These are phyloP conservation scores for Lithophane semibrunnea DNA, from an alignment of 2,888 invertebrate genomes.

Conservation along the genomic window DNA sequence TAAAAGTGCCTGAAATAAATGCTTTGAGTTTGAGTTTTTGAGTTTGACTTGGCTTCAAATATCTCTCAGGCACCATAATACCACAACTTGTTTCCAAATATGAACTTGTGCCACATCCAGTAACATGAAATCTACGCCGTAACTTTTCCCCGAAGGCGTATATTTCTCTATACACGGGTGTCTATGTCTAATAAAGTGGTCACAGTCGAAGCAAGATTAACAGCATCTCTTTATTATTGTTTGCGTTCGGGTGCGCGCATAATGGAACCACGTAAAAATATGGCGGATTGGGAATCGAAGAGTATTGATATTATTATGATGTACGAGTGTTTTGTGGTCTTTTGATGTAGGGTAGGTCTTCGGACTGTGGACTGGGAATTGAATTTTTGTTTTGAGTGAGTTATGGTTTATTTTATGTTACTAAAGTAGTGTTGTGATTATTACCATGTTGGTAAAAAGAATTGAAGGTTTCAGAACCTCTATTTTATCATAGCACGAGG, in stretches of 20 bases:
- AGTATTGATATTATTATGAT: slow-evolving; percentile 61
- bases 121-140: slow-evolving; percentile 45
- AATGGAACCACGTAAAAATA: slow-evolving; percentile 64
- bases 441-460: not conserved
- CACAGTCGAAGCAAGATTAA: slow-evolving; percentile 90
- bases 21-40: too few species aligned
- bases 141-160: slow-evolving; percentile 87
- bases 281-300: slow-evolving; percentile 55
- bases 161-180: slow-evolving; percentile 87
- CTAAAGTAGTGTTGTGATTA: not conserved
- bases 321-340: slow-evolving; percentile 42
- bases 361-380: slow-evolving; percentile 6
- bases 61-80: not conserved
- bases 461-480: not conserved
- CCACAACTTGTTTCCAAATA: not conserved
- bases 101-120: slow-evolving; percentile 69
- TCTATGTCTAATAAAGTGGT: slow-evolving; percentile 89
- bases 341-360: slow-evolving; percentile 16
- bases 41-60: too few species aligned
- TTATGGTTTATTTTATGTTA: slow-evolving; percentile 12
- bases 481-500: not conserved
- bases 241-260: slow-evolving; percentile 77
- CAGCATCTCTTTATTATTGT: slow-evolving; percentile 86
- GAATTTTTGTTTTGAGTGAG: slow-evolving; percentile 17
- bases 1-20: too few species aligned